Conservation (phyloP, 2,113 vertebrate species). For the Amblyopsis rosae region DNA sequence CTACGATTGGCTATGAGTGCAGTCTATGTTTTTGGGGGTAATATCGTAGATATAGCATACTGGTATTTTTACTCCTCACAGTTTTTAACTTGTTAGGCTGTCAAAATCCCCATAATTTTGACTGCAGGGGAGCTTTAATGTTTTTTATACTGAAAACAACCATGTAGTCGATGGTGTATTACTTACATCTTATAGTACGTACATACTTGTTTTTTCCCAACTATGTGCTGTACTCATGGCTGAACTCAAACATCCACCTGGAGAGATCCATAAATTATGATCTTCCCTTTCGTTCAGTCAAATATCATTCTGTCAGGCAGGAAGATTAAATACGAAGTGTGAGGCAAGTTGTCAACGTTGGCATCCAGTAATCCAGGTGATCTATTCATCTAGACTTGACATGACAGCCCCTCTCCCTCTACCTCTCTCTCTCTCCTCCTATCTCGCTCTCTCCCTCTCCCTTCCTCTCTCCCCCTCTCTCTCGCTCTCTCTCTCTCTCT, state of each 20-base stretch:
- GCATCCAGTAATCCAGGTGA: slow-evolving; percentile 36
- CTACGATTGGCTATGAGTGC: too few species aligned
- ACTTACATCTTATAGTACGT: too few species aligned
- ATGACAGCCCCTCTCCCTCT: slow-evolving; percentile 17
- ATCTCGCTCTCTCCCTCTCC: neutral
- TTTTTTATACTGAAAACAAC: too few species aligned
- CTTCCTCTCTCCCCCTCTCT: neutral
- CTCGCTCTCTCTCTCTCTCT: neutral
- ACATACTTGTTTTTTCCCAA: too few species aligned
- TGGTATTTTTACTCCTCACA: too few species aligned
- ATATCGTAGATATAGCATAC: too few species aligned
- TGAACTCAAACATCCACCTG: neutral
- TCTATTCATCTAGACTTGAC: slow-evolving; percentile 24
- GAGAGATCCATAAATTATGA: slow-evolving; percentile 20
- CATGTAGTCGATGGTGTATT: too few species aligned
- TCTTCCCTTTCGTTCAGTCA: slow-evolving; percentile 10
- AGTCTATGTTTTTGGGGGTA: too few species aligned
- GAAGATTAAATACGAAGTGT: slow-evolving; percentile 15
- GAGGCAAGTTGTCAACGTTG: slow-evolving; percentile 13
- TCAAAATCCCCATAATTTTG: too few species aligned
- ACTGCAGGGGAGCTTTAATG: too few species aligned
- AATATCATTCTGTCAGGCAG: slow-evolving; percentile 23
- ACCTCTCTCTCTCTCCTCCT: neutral
- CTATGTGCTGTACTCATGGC: neutral
- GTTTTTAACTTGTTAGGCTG: too few species aligned